These are phyloP conservation scores for Myiopsitta monachus DNA, from an alignment of 2,113 vertebrate species.

Conservation along the genomic window DNA sequence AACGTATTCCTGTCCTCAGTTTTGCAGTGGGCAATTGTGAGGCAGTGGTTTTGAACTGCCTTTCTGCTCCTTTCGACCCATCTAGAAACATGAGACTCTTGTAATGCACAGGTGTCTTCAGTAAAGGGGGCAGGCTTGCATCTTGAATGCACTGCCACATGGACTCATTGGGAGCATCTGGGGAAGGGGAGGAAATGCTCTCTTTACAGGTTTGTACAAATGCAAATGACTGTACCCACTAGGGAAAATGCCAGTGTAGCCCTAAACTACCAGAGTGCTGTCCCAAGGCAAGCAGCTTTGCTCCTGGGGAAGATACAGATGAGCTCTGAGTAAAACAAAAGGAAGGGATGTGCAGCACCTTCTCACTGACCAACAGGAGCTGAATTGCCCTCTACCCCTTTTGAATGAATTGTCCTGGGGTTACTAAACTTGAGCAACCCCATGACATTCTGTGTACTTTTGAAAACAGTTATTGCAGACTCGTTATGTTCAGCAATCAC, in stretches of 20 bases:
- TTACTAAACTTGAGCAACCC: background rate
- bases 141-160: background rate
- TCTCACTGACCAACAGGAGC: background rate
- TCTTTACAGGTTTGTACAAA: background rate
- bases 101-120: background rate
- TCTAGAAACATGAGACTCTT: background rate
- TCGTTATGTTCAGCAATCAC: background rate
- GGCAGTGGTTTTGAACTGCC: background rate
- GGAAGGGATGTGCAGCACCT: background rate
- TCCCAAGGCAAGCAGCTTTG: background rate
- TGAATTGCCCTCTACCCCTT: background rate
- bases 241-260: background rate
- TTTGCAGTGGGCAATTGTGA: background rate
- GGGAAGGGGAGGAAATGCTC: background rate
- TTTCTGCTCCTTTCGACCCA: background rate
- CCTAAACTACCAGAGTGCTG: accelerated
- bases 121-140: background rate
- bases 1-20: background rate
- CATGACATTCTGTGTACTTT: background rate
- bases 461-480: background rate
- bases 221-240: background rate
- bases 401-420: background rate
- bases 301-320: background rate
- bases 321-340: background rate
- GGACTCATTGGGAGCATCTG: background rate